Percentiles rank a stretch among this genome's conserved stretches.
Evolutionary conservation across 2,888 invertebrate species (phyloP).

Genomic region (Patella ulyssiponensis): DNA sequence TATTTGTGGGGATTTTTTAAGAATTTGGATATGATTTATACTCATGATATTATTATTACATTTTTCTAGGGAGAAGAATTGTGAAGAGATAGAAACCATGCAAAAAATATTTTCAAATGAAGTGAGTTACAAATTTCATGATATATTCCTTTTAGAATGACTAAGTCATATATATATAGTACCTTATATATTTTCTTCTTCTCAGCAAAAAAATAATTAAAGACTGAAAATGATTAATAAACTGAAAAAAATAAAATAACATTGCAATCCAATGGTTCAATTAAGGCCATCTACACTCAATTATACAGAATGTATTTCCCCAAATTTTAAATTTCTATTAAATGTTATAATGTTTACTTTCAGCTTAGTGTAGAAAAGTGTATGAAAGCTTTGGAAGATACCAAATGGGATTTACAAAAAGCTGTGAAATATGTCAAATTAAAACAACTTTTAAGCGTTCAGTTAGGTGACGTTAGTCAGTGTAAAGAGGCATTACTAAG

Average conservation of each 20-base stretch:
- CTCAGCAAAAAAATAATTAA: no score
- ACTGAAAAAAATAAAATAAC: no score
- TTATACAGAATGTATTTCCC: no score
- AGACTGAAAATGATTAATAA: no score
- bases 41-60: neutral
- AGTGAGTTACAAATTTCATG: slow-evolving; percentile 53
- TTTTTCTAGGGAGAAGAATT: slow-evolving; percentile 81
- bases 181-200: neutral
- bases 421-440: slow-evolving; percentile 87
- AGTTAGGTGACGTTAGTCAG: slow-evolving; percentile 66
- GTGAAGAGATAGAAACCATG: slow-evolving; percentile 76
- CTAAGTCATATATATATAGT: neutral
- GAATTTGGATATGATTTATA: no score
- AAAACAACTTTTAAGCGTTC: slow-evolving; percentile 74
- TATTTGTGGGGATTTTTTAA: no score
- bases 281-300: no score
- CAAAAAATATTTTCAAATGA: slow-evolving; percentile 81
- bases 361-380: slow-evolving; percentile 79
- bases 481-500: slow-evolving; percentile 76
- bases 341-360: slow-evolving; percentile 19
- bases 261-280: no score
- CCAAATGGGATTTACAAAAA: slow-evolving; percentile 90
- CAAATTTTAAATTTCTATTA: no score
- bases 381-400: slow-evolving; percentile 84
- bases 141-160: slow-evolving; percentile 3